These are phyloP conservation scores for Tupiocoris notatus DNA, from an alignment of 2,888 invertebrate species.

Conservation along the genomic window DNA sequence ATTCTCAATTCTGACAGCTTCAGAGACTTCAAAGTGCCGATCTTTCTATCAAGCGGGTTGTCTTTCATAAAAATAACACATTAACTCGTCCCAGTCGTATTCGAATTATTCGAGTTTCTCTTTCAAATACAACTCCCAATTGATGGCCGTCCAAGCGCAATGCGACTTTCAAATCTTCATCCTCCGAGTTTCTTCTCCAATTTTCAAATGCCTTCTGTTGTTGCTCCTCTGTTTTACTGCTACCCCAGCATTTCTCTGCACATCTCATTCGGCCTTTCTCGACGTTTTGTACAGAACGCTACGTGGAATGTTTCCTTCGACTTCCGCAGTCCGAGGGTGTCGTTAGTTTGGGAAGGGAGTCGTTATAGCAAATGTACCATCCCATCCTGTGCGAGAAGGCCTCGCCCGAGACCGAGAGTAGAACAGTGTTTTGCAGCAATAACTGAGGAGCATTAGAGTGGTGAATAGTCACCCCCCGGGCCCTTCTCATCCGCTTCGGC, in stretches of 20 bases:
- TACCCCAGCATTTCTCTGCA: too few relatives aligned
- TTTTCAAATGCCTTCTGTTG: background rate
- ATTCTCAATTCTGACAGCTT: too few relatives aligned
- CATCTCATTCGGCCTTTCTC: constrained; percentile 4
- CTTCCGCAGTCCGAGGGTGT: constrained; percentile 3
- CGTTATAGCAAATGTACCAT: constrained; percentile 39
- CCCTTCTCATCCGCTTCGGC: background rate
- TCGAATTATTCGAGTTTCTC: too few relatives aligned
- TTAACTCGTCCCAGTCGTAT: too few relatives aligned
- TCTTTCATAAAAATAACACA: too few relatives aligned
- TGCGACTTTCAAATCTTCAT: too few relatives aligned
- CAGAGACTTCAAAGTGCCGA: too few relatives aligned
- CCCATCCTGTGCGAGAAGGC: constrained; percentile 15
- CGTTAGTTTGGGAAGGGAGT: constrained; percentile 36
- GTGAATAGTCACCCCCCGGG: constrained; percentile 27
- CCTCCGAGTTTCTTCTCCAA: too few relatives aligned
- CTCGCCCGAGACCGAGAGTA: background rate
- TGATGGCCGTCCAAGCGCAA: too few relatives aligned
- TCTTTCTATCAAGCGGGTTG: too few relatives aligned
- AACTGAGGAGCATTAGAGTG: constrained; percentile 33
- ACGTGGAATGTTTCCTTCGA: constrained; percentile 35
- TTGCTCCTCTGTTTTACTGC: background rate
- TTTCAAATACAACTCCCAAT: too few relatives aligned
- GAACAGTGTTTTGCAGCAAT: constrained; percentile 33
- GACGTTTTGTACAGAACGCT: background rate